Conservation (phyloP, 2,888 invertebrate genomes). For the Gymnoscelis rufifasciata region DNA sequence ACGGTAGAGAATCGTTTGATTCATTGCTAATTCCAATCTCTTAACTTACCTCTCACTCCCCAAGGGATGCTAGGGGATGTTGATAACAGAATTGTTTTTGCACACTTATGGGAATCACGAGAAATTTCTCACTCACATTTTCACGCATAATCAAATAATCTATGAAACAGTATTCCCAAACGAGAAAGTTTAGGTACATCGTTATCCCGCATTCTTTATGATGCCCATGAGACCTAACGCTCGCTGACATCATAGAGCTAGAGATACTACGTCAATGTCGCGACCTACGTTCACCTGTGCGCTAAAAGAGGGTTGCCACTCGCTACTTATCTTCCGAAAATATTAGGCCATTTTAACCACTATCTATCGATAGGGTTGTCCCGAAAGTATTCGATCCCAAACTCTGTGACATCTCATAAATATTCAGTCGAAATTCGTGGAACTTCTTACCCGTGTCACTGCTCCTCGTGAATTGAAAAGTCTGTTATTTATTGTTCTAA, state of each 20-base stretch:
- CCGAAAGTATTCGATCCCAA: not conserved
- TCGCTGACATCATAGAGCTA: constrained; percentile 24
- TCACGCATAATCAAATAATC: constrained; percentile 3
- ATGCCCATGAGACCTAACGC: constrained; percentile 11
- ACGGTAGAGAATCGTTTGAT: no score
- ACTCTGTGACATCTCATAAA: no score
- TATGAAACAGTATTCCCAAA: constrained; percentile 7
- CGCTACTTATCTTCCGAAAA: constrained; percentile 16
- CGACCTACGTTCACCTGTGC: constrained; percentile 28
- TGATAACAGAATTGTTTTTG: no score
- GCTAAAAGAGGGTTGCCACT: constrained; percentile 23
- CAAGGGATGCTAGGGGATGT: not conserved
- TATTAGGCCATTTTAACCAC: constrained; percentile 20
- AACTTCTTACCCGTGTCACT: no score
- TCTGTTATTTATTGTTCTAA: no score
- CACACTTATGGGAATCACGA: not conserved
- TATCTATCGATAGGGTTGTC: not conserved
- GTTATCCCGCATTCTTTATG: constrained; percentile 12
- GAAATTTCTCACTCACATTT: not conserved
- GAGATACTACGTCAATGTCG: constrained; percentile 30
- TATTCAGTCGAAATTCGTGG: no score
- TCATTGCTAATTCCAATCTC: no score
- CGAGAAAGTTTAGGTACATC: constrained; percentile 7
- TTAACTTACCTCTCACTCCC: no score
- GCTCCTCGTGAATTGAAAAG: no score